Conservation (phyloP, 2,113 vertebrate species). For the Pseudorectes ferrugineus region DNA sequence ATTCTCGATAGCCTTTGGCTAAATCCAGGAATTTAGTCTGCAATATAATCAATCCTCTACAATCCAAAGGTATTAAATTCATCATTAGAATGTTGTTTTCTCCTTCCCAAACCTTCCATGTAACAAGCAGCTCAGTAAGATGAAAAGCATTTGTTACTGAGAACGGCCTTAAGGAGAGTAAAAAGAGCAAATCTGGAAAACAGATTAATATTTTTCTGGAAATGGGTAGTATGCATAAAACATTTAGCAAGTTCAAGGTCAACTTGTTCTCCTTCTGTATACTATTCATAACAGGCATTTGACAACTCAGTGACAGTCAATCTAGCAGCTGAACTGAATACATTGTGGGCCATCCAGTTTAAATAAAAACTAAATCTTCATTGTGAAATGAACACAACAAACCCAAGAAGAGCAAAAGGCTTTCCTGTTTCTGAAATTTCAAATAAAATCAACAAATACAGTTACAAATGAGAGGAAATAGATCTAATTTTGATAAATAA, state of each 20-base stretch:
- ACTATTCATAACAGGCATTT: constrained; percentile 11
- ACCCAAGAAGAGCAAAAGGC: neutral
- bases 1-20: neutral
- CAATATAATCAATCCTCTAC: constrained; percentile 20
- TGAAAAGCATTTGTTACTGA: constrained; percentile 44
- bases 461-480: neutral
- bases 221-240: constrained; percentile 59
- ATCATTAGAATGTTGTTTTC: constrained; percentile 53
- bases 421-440: neutral
- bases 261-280: constrained; percentile 32
- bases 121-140: constrained; percentile 36
- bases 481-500: neutral
- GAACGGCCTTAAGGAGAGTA: constrained; percentile 30
- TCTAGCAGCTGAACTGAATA: neutral
- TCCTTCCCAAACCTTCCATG: constrained; percentile 13
- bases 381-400: neutral
- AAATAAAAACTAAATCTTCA: constrained; percentile 4
- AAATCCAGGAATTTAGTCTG: neutral
- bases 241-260: constrained; percentile 65
- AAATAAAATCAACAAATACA: neutral
- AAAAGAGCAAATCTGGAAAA: constrained; percentile 65
- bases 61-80: constrained; percentile 32
- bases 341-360: neutral
- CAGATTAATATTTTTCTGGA: constrained; percentile 64
- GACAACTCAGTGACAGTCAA: constrained; percentile 25